Evolutionary conservation across 2,888 invertebrate species (phyloP), one percentile per base, ranked within the genome.

Genomic region (Lycocerus yunnanus): DNA sequence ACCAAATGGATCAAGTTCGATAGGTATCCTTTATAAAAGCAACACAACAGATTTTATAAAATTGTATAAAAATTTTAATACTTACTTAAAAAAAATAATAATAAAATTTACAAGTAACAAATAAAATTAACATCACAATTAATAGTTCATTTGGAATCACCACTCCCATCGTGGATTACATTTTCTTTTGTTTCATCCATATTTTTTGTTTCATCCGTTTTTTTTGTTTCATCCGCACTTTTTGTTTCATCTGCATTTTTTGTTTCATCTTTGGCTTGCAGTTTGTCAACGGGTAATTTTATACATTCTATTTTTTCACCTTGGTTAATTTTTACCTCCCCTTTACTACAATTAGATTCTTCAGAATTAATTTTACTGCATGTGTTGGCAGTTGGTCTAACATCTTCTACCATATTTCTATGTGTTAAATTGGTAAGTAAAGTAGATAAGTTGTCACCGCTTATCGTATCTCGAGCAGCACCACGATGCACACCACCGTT

Each of bases 401-500:
- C 77, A 6, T 78, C 74, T 73, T 78, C 77, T 61, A 78, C 60
- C 71, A 76, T 72, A 61, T 43, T 68, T 68, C 77, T 69, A n/a
- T 78, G 78, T 13, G 58, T 67, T 6, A 73, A 65, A 43, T 43
- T 43, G 15, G 69, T 63, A 8, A 78, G 10, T 16, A 78, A 21
- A 10, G 61, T 21, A 14, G 18, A 66, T 58, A 78, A 27, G 67
- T 75, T 77, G 14, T 20, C 27, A 3, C 76, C 78, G 24, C 67
- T 69, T 16, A 78, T 15, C 11, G 61, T 15, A 58, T 78, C 74
- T 4, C 66, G 63, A 9, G 76, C 14, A n/a, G 67, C 66, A 16
- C 58, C 14, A 14, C 73, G 43, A 18, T 78, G 67, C n/a, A 2
- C 6, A n/a, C 6, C n/a, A 3, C 65, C 27, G n/a, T 59, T 77